Evolutionary conservation across 2,113 vertebrate species (phyloP).

Genomic region (Sylvia atricapilla): DNA sequence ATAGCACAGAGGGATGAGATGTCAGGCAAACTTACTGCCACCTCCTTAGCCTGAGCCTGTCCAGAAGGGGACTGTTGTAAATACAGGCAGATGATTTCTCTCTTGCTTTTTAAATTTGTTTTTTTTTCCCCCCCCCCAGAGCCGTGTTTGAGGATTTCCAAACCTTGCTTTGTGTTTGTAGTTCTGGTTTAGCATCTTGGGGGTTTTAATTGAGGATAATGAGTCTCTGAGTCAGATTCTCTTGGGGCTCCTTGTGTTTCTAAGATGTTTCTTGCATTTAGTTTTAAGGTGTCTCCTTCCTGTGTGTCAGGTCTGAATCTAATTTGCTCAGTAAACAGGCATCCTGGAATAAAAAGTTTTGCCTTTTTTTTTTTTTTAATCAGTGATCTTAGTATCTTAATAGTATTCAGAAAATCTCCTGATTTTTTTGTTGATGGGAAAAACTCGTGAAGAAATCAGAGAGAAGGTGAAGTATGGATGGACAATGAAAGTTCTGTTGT

Average conservation of each 20-base stretch:
- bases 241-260: neutral
- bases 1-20: neutral
- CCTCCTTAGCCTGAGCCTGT: neutral
- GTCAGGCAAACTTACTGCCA: neutral
- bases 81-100: neutral
- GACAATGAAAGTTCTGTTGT: neutral
- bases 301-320: neutral
- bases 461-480: neutral
- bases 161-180: neutral
- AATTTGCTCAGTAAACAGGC: neutral
- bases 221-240: neutral
- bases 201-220: neutral
- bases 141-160: neutral
- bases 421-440: neutral
- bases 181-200: neutral
- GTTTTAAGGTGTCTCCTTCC: neutral
- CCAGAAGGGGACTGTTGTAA: neutral
- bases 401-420: neutral
- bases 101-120: neutral
- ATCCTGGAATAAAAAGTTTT: neutral
- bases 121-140: rapidly evolving
- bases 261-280: neutral
- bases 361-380: neutral
- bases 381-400: neutral
- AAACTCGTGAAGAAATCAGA: neutral